Evolutionary conservation across 2,113 vertebrate species (phyloP).

Genomic region (Oplegnathus fasciatus): DNA sequence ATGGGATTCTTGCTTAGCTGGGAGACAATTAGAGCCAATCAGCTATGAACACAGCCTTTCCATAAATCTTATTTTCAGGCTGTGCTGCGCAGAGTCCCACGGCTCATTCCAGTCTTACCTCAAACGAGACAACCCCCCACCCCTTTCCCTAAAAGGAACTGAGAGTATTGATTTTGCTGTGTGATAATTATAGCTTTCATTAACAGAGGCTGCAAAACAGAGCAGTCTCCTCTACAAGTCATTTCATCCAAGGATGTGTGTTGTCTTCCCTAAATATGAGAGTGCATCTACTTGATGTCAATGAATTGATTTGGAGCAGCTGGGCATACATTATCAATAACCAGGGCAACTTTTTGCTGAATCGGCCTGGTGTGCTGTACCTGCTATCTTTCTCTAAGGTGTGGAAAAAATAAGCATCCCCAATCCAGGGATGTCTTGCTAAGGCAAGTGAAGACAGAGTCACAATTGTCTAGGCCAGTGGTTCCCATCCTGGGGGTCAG

Average conservation of each 20-base stretch:
- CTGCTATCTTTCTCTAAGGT: not conserved
- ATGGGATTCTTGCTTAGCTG: constrained; percentile 71
- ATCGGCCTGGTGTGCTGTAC: not conserved
- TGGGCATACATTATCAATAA: constrained; percentile 27
- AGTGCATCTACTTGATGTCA: constrained; percentile 16
- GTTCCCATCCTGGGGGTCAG: no score
- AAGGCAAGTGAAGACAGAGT: no score
- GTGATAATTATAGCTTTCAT: constrained; percentile 75
- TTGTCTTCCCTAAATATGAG: constrained; percentile 28
- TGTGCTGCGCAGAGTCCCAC: constrained; percentile 36
- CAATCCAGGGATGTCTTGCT: no score
- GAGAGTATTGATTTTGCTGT: constrained; percentile 65
- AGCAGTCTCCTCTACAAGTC: constrained; percentile 37
- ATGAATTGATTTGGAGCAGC: constrained; percentile 13
- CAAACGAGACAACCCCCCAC: constrained; percentile 24
- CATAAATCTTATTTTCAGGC: constrained; percentile 69
- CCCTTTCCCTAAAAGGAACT: constrained; percentile 39
- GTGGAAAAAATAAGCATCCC: not conserved
- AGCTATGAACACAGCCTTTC: constrained; percentile 66
- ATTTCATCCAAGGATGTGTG: constrained; percentile 45
- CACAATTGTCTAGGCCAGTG: no score
- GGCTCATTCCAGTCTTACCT: constrained; percentile 50
- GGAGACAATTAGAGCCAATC: constrained; percentile 75
- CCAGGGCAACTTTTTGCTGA: constrained; percentile 18
- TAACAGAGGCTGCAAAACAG: constrained; percentile 57